Evolutionary conservation across 2,888 invertebrate species (phyloP).

Genomic region (Oligia latruncula): DNA sequence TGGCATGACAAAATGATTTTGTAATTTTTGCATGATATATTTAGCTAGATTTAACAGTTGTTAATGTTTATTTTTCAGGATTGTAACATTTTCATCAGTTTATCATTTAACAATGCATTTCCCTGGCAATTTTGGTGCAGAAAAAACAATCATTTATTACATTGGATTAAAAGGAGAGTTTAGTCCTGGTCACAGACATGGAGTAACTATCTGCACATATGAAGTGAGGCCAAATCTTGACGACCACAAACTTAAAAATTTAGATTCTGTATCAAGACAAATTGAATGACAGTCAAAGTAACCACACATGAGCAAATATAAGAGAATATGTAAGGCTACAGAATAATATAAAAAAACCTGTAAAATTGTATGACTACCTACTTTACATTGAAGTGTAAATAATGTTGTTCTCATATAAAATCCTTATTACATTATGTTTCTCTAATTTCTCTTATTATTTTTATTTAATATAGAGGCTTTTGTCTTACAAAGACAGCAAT

Average conservation of each 20-base stretch:
- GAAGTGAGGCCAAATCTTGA: constrained; percentile 95
- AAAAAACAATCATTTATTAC: constrained; percentile 96
- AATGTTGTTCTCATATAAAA: constrained; percentile 18
- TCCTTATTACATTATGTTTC: constrained; percentile 7
- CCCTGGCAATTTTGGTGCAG: constrained; percentile 96
- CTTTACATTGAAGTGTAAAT: constrained; percentile 40
- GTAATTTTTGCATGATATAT: neutral
- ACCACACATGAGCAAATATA: constrained; percentile 7
- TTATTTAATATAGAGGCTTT: neutral
- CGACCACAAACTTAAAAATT: constrained; percentile 94
- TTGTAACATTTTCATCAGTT: constrained; percentile 97
- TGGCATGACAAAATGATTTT: neutral
- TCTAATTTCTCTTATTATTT: neutral
- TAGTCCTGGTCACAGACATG: constrained; percentile 95
- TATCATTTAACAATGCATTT: constrained; percentile 97
- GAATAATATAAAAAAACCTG: neutral
- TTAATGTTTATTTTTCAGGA: constrained; percentile 89
- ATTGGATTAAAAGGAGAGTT: constrained; percentile 99
- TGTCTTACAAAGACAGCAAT: neutral
- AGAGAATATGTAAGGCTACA: constrained; percentile 5
- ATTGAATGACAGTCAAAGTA: constrained; percentile 82
- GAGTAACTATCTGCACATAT: constrained; percentile 97
- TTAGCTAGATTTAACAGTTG: neutral
- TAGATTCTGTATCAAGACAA: constrained; percentile 90
- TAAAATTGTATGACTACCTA: constrained; percentile 23